Base-by-base conservation (phyloP, 1,140 invertebrate genomes). In the Penaeus chinensis region DNA sequence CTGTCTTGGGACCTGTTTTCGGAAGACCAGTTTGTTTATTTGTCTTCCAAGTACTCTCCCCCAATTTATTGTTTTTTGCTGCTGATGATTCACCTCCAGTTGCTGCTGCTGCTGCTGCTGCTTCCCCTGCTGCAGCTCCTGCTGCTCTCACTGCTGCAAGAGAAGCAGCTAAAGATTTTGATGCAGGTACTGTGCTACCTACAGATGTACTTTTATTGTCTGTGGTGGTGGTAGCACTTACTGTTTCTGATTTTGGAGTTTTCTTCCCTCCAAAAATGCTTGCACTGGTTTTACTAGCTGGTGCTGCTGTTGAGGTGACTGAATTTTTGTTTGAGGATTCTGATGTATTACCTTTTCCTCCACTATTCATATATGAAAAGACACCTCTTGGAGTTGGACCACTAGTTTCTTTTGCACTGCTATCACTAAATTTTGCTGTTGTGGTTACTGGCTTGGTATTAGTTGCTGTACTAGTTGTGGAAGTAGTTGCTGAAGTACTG, bases 121-220 rank as follows among this genome's bases (percentile, higher is more conserved):
- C 76, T 85, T 79, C 82, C 27, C 82, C 82, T 24, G 87, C 87
- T 80, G 82, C 87, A 66, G 82, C 87, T 24, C 87, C 81, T 69
- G 87, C 87, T 81, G 88, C 88, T 65, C 83, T 81, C 10, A 89
- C 88, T 74, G 77, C 78, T 79, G 88, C 88, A 32, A 89, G 69
- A 60, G 88, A 89, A 19, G 88, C 78, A 27, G 76, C 82, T 27
- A 89, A 76, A 20, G 77, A 69, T 47, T 32, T 81, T 54, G 63
- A 60, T 61, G 47, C 37, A 74, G 80, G 62, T 32, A 54, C 22
- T 65, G 54, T 60, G 47, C 19, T 69, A 47, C 37, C 65, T 42
- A 24, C 80, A n/a, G 47, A 82, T 61, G 81, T 22, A 54, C 11
- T 78, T 82, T 77, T 71, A 16, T 27, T 81, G 54, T n/a, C 84